phyloP scores from a whole-genome alignment of 2,113 vertebrate species.

The Phylloscopus trochilus region DNA sequence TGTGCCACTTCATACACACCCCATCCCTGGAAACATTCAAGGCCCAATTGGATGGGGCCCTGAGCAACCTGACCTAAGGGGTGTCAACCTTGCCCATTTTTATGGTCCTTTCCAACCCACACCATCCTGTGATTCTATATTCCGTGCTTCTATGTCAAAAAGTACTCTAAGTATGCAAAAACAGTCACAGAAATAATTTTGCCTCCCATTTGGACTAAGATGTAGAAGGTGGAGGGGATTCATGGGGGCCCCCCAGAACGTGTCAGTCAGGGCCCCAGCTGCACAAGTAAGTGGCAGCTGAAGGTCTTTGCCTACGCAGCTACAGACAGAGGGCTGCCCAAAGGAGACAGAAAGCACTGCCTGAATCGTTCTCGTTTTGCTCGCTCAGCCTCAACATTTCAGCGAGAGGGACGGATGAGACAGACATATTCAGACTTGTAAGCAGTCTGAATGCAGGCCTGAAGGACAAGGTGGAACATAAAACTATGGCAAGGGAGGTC shows the following conservation, averaged over 20 bases:
- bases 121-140: neutral
- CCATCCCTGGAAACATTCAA: neutral
- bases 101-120: neutral
- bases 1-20: neutral
- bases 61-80: neutral
- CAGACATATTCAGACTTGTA: neutral
- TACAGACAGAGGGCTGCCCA: neutral
- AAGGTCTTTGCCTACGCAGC: neutral
- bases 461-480: neutral
- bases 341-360: neutral
- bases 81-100: neutral
- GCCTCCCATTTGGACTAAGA: neutral
- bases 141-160: neutral
- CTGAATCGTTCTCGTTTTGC: neutral
- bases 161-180: neutral
- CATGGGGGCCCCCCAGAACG: accelerated
- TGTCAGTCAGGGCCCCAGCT: accelerated
- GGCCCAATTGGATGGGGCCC: neutral
- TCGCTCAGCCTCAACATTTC: neutral
- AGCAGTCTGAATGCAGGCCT: neutral
- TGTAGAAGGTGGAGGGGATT: neutral
- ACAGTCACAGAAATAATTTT: neutral
- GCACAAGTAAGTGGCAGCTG: neutral
- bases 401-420: neutral
- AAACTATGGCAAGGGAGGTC: neutral